Base-by-base conservation (phyloP, 2,888 invertebrate species). In the Drosophila flavopinicola region DNA sequence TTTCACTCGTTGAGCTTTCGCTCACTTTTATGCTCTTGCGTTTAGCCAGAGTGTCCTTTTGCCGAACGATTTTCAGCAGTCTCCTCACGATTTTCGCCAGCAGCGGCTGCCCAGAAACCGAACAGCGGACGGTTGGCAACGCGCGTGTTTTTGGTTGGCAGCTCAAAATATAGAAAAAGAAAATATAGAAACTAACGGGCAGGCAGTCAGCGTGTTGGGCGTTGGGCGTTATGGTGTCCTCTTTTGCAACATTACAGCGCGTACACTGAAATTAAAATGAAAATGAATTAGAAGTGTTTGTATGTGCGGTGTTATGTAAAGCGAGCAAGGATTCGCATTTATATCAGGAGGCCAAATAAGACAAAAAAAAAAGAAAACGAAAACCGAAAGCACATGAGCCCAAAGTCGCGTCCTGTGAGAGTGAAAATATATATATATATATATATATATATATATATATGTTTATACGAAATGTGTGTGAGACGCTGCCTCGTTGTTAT, bases 41-140 rank as follows among this genome's bases (percentile, higher is more conserved):
- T 49, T 49, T 53, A 17, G 63, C 17, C 48, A 20, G 41, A 49
- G 65, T 61, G 59, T 85, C 80, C 84, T 82, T 38, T 58, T 39
- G 60, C 64, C 65, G 72, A 78, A 41, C 56, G 48, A 65, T 49
- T 73, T 66, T 41, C 66, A 67, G 73, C 70, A 88, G 88, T 88
- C 85, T 87, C 75, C 78, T 77, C 68, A 71, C 75, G 79, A 87
- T 74, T 72, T 77, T 78, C 63, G 77, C 72, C 69, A 72, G 66
- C 61, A 65, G 74, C 71, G 75, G 78, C 67, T 66, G 77, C 48
- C 57, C 51, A 37, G 23, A 51, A 65, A 71, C 63, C 44, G 20
- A 57, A 71, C 23, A 63, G 74, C 80, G 85, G 75, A 73, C 68
- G 74, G 68, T 74, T 69, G 66, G 65, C 75, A 73, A 66, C 66